phyloP scores from a whole-genome alignment of 1,140 invertebrate genomes.

The Hycleus cichorii region DNA sequence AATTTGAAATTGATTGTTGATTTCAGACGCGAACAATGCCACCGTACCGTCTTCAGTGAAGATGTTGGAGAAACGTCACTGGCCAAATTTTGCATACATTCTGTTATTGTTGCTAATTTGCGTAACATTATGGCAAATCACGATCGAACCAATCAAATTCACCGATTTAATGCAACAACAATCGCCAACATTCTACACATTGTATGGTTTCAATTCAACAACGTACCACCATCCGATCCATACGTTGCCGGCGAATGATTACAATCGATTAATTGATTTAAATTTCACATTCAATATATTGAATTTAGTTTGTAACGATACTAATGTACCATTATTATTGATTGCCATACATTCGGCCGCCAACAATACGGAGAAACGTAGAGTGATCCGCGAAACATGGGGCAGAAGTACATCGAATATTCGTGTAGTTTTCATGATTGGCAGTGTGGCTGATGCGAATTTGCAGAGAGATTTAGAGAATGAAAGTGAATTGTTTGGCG shows the following conservation, averaged over 20 bases:
- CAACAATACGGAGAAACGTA: slow-evolving; percentile 51
- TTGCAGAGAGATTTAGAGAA: slow-evolving; percentile 46
- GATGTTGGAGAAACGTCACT: slow-evolving; percentile 7
- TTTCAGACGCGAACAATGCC: no score
- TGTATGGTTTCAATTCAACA: slow-evolving; percentile 14
- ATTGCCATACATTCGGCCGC: slow-evolving; percentile 64
- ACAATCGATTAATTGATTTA: slow-evolving; percentile 30
- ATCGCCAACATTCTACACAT: slow-evolving; percentile 3
- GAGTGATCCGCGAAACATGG: slow-evolving; percentile 62
- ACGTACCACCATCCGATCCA: slow-evolving; percentile 24
- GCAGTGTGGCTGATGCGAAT: slow-evolving; percentile 43
- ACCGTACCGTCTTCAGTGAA: background rate
- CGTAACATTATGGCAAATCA: slow-evolving; percentile 4
- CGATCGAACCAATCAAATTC: background rate
- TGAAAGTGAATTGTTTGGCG: slow-evolving; percentile 56
- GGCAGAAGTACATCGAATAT: slow-evolving; percentile 42
- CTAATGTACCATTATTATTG: slow-evolving; percentile 43
- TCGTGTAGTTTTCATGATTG: slow-evolving; percentile 62
- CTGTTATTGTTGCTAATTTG: background rate
- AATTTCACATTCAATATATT: slow-evolving; percentile 34
- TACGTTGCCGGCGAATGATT: slow-evolving; percentile 26
- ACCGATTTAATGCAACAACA: background rate
- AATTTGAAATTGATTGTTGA: no score
- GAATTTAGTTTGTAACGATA: slow-evolving; percentile 31
- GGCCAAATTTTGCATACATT: background rate